Conservation (phyloP, 2,113 vertebrate species). For the Corythaeola cristata region DNA sequence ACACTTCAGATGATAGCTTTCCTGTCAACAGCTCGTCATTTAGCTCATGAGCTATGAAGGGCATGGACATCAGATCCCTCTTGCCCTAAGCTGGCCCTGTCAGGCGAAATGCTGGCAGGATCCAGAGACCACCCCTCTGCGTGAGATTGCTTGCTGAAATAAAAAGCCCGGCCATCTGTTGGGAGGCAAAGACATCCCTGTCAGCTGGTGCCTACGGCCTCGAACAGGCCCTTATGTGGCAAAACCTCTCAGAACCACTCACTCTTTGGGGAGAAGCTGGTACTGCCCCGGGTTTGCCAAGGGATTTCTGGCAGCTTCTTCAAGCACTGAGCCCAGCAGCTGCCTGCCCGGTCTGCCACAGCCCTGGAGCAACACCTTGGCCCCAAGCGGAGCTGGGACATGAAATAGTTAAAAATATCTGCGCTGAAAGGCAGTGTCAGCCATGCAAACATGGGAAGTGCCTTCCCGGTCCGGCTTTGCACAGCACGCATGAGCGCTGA, state of each 20-base stretch:
- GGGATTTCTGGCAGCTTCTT: conserved; percentile 53
- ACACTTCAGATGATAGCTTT: conserved; percentile 40
- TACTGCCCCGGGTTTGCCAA: neutral
- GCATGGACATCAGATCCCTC: conserved; percentile 74
- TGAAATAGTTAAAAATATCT: conserved; percentile 61
- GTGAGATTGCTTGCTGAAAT: conserved; percentile 72
- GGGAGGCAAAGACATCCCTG: conserved; percentile 73
- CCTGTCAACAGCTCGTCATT: conserved; percentile 76
- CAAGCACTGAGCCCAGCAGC: conserved; percentile 40
- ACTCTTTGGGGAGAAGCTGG: conserved; percentile 61
- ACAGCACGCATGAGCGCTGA: neutral
- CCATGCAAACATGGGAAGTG: neutral
- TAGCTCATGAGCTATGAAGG: conserved; percentile 74
- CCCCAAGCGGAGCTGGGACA: neutral
- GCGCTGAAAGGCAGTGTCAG: neutral
- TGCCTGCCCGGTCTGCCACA: conserved; percentile 9
- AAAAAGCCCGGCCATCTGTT: conserved; percentile 83
- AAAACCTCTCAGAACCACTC: conserved; percentile 61
- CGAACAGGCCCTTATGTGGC: conserved; percentile 77
- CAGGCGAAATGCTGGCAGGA: conserved; percentile 71
- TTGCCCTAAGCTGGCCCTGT: conserved; percentile 72
- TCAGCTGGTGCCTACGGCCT: conserved; percentile 75
- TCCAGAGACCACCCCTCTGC: conserved; percentile 26
- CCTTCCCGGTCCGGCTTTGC: neutral
- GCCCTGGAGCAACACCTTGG: neutral